A percentile compares a stretch with the other conserved stretches of the same genome.
Evolutionary conservation across 2,888 invertebrate genomes (phyloP).

Genomic region (Rhagium mordax): DNA sequence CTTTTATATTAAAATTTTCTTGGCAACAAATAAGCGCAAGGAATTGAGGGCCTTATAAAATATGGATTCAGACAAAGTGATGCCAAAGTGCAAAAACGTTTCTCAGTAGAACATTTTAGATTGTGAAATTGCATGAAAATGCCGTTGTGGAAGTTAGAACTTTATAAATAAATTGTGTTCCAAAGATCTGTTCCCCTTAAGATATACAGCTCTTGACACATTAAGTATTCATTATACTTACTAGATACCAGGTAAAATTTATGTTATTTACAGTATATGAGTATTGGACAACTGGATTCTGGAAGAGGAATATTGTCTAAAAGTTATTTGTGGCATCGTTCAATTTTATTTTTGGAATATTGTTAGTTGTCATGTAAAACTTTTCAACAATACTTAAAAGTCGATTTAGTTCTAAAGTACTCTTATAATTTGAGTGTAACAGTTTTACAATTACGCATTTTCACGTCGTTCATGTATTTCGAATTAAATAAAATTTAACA

Average conservation of each 20-base stretch:
- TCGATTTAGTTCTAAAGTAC: too few species aligned
- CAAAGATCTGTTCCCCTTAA: slow-evolving; percentile 28
- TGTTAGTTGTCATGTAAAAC: too few species aligned
- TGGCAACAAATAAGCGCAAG: slow-evolving; percentile 28
- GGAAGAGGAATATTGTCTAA: too few species aligned
- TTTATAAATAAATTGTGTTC: slow-evolving; percentile 36
- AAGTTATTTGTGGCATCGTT: too few species aligned
- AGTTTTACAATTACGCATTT: too few species aligned
- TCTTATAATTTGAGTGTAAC: too few species aligned
- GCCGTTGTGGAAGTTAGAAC: slow-evolving; percentile 22
- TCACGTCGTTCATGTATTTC: too few species aligned
- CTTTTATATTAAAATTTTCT: neutral
- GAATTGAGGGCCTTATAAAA: slow-evolving; percentile 31
- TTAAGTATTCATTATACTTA: slow-evolving; percentile 8
- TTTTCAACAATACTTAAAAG: too few species aligned
- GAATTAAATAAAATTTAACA: too few species aligned
- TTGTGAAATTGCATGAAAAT: slow-evolving; percentile 15
- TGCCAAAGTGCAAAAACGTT: slow-evolving; percentile 34
- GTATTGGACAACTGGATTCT: neutral
- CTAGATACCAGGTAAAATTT: neutral
- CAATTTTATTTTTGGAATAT: too few species aligned
- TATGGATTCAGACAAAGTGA: slow-evolving; percentile 40
- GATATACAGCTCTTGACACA: slow-evolving; percentile 22
- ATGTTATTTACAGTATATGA: neutral
- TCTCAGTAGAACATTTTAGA: slow-evolving; percentile 29